Conservation (phyloP, 2,797 vertebrate species). For the Lates japonicus region DNA sequence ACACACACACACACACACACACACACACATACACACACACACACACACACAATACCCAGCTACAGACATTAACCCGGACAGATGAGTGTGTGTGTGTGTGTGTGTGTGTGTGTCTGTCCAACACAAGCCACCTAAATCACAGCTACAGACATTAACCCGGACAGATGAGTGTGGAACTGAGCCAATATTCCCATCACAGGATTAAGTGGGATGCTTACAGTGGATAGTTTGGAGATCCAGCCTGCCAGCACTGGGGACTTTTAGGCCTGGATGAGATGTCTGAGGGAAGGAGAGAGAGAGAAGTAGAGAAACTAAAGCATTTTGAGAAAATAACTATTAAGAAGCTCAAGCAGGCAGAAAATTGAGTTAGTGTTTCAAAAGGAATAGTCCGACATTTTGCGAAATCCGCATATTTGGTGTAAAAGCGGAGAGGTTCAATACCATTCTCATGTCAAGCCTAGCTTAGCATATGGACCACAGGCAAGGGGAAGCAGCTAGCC, state of each 20-base stretch:
- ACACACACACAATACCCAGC: slow-evolving; percentile 5
- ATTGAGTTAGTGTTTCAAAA: neutral
- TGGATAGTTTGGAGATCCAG: slow-evolving; percentile 55
- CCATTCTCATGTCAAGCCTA: neutral
- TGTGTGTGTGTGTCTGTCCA: too few relatives aligned
- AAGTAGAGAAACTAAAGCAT: neutral
- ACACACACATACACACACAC: neutral
- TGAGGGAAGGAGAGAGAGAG: slow-evolving; percentile 6
- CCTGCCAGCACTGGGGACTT: slow-evolving; percentile 36
- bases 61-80: slow-evolving; percentile 36
- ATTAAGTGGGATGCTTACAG: slow-evolving; percentile 60
- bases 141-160: slow-evolving; percentile 36
- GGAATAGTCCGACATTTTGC: neutral
- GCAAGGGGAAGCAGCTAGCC: too few relatives aligned
- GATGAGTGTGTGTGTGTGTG: slow-evolving; percentile 59
- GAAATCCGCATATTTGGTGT: neutral
- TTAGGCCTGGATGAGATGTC: slow-evolving; percentile 20
- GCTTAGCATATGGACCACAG: too few relatives aligned
- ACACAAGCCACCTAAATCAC: too few relatives aligned
- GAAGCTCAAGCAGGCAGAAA: slow-evolving; percentile 7
- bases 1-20: slow-evolving; percentile 20
- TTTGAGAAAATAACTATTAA: neutral
- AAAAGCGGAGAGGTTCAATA: neutral
- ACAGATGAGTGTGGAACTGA: slow-evolving; percentile 53
- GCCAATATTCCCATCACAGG: slow-evolving; percentile 72